phyloP scores from a whole-genome alignment of 2,888 invertebrate species.

The Phortica magna region DNA sequence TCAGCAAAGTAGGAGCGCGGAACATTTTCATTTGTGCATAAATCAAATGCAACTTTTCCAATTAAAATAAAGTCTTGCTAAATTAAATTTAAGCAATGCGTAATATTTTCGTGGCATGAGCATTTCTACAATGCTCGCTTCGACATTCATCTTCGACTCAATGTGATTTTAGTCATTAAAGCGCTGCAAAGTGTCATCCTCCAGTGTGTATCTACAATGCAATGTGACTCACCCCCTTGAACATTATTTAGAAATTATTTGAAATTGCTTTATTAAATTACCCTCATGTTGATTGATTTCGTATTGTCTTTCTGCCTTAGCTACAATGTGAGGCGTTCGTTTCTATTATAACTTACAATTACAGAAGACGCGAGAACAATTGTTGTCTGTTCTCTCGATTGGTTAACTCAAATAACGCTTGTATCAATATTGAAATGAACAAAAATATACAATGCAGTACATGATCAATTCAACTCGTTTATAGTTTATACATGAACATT shows the following conservation, averaged over 20 bases:
- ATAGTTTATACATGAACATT: too few species aligned
- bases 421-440: too few species aligned
- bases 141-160: background rate
- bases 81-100: background rate
- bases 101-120: too few species aligned
- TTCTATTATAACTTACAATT: background rate
- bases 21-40: constrained; percentile 8
- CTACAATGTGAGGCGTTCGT: background rate
- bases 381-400: background rate
- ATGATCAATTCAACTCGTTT: too few species aligned
- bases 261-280: constrained; percentile 5
- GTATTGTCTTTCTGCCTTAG: background rate
- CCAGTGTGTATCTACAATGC: background rate
- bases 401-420: too few species aligned
- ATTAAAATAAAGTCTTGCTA: constrained; percentile 2
- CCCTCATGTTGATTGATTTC: constrained; percentile 18
- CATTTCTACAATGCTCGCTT: background rate
- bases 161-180: constrained; percentile 21
- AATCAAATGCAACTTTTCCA: constrained; percentile 10
- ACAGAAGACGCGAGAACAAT: constrained; percentile 35
- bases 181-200: constrained; percentile 14
- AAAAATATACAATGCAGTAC: too few species aligned
- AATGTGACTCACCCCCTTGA: constrained; percentile 26
- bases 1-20: background rate
- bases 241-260: constrained; percentile 3